Percentiles rank a stretch among this genome's conserved stretches.
These are phyloP conservation scores for Drosophila peninsularis DNA, from an alignment of 2,888 invertebrate species.

Conservation along the genomic window DNA sequence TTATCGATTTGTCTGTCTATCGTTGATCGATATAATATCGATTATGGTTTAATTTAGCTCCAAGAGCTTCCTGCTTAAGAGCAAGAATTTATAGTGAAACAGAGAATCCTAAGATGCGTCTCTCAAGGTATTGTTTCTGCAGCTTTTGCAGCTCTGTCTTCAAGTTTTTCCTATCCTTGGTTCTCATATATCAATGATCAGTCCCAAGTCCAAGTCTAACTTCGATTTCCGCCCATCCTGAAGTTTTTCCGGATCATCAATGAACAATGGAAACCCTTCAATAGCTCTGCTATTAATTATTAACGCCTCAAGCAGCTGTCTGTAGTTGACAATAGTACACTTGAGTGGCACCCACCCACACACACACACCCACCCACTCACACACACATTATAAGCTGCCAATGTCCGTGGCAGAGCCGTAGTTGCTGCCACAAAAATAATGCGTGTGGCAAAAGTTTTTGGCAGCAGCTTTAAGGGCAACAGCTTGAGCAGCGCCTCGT, in stretches of 20 bases:
- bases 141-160: too few relatives aligned
- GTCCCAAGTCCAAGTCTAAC: too few relatives aligned
- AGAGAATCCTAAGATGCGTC: too few relatives aligned
- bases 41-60: too few relatives aligned
- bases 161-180: too few relatives aligned
- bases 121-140: too few relatives aligned
- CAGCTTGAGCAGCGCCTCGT: constrained; percentile 29
- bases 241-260: neutral
- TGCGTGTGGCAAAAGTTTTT: constrained; percentile 4
- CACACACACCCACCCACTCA: neutral
- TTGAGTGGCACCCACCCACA: neutral
- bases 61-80: too few relatives aligned
- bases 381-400: neutral
- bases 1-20: neutral
- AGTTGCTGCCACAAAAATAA: constrained; percentile 12
- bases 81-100: too few relatives aligned
- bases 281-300: constrained; percentile 2
- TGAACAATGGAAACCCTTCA: neutral
- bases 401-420: constrained; percentile 1
- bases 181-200: too few relatives aligned
- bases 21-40: neutral
- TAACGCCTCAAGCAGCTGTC: constrained; percentile 7
- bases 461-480: constrained; percentile 26
- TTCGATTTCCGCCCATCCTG: neutral
- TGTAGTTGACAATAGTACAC: constrained; percentile 8